Base-by-base conservation (phyloP, 2,113 vertebrate species). In the Micromys minutus region DNA sequence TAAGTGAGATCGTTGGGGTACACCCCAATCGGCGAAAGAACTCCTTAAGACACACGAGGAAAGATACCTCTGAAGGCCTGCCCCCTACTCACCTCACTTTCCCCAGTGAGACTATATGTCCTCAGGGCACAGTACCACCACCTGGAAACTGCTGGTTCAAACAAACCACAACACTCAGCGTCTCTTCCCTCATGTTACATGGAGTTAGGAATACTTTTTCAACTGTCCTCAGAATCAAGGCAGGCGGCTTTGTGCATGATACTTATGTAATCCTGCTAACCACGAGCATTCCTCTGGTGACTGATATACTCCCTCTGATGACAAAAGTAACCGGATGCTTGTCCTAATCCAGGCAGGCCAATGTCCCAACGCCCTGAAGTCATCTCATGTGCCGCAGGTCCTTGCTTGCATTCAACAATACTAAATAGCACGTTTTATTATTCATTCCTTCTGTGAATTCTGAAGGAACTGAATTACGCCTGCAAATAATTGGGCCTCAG, bases 401-500 rank as follows among this genome's bases (percentile, higher is more conserved):
- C 0, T 92, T 74, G 22, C 52, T 97, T n/a, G 4, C 63, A 95
- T 97, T 91, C 92, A 93, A 85, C 36, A 61, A 85, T 72, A 72
- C 75, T 42, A 98, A 90, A 93, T 4, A 94, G 61, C 91, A 93
- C 92, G 92, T 97, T 94, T 69, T 7, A 89, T 92, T 93, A 80
- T 26, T 12, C 39, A 45, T 69, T 71, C 55, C 65, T 87, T 84
- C 77, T 87, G 88, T 90, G 97, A 96, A 87, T 94, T 98, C 94
- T 93, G 93, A 92, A 42, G 22, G 96, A 97, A 95, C n/a, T 61
- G 97, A 97, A 96, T 92, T 72, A 96, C 93, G 96, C 96, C 95
- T 91, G 84, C 0, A 42, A 69, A 97, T 77, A 90, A 93, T 72
- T 47, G 47, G 95, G 29, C 87, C 74, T 36, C 65, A n/a, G 95